A percentile compares a stretch with the other conserved stretches of the same genome.
Evolutionary conservation across 2,888 invertebrate genomes (phyloP).

Genomic region (Chorisops tibialis): DNA sequence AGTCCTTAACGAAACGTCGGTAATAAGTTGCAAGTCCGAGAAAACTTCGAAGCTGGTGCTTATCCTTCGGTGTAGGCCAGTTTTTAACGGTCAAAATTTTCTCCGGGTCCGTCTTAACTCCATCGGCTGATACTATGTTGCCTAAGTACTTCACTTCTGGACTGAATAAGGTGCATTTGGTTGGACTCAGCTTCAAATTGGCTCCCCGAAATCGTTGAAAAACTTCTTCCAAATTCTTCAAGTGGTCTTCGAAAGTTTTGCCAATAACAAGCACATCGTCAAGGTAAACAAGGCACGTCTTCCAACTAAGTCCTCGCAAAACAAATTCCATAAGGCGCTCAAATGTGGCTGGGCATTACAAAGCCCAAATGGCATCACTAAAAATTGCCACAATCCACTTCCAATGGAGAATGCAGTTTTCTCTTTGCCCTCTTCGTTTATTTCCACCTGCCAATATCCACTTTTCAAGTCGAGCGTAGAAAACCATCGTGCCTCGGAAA

Average conservation of each 20-base stretch:
- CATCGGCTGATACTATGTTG: conserved; percentile 18
- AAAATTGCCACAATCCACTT: conserved; percentile 37
- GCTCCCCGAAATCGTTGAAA: conserved; percentile 10
- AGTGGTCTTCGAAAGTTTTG: conserved; percentile 30
- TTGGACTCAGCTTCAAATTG: conserved; percentile 22
- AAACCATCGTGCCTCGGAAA: conserved; percentile 34
- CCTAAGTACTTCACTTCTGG: conserved; percentile 22
- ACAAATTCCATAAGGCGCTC: conserved; percentile 34
- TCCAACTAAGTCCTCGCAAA: conserved; percentile 27
- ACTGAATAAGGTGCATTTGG: conserved; percentile 10
- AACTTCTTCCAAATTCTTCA: conserved; percentile 26
- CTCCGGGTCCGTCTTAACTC: conserved; percentile 15
- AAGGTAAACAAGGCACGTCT: conserved; percentile 34
- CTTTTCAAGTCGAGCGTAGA: conserved; percentile 35
- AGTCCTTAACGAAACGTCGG: conserved; percentile 6
- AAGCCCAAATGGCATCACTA: conserved; percentile 36
- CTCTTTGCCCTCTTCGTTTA: conserved; percentile 26
- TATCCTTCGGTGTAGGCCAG: not conserved
- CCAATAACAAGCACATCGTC: conserved; percentile 35
- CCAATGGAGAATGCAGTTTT: too few species aligned
- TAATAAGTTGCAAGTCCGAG: conserved; percentile 4
- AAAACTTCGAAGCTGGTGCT: conserved; percentile 7
- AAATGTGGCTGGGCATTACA: conserved; percentile 34
- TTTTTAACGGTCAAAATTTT: conserved; percentile 11
- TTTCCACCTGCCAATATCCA: conserved; percentile 33